Percentiles rank a stretch among this genome's conserved stretches.
These are phyloP conservation scores for Tuta absoluta DNA, from an alignment of 2,888 invertebrate species.

Conservation along the genomic window DNA sequence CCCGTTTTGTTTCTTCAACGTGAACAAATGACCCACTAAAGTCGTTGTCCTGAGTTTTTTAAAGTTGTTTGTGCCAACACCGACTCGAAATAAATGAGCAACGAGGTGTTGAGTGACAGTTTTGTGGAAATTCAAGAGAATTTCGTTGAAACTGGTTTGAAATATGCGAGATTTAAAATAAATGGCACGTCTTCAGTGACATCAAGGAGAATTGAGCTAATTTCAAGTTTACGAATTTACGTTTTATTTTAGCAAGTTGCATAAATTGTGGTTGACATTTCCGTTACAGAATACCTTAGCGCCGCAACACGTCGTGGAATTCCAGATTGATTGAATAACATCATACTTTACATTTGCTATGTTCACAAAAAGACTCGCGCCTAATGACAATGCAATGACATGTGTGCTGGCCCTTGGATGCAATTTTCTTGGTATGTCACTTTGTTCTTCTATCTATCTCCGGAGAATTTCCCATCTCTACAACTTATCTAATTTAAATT, in stretches of 20 bases:
- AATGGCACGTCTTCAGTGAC: neutral
- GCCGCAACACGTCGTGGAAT: neutral
- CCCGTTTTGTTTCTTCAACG: neutral
- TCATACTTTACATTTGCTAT: too few relatives aligned
- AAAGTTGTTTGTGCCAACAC: constrained; percentile 15
- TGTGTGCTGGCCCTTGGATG: too few relatives aligned
- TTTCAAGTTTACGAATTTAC: constrained; percentile 7
- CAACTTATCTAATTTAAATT: too few relatives aligned
- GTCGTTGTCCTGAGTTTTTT: constrained; percentile 12
- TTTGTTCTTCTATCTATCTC: too few relatives aligned
- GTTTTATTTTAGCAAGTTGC: neutral
- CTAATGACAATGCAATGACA: too few relatives aligned
- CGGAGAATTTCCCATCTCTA: too few relatives aligned
- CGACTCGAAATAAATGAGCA: constrained; percentile 16
- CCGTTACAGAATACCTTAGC: neutral
- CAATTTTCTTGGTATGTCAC: too few relatives aligned
- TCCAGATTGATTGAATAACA: neutral
- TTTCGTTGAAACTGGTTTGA: neutral
- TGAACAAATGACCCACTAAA: constrained; percentile 7
- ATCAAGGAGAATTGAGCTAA: neutral
- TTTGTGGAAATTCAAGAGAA: neutral
- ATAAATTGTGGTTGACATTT: neutral
- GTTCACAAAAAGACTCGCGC: too few relatives aligned
- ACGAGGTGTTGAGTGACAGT: neutral
- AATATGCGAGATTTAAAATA: neutral